Base-by-base conservation (phyloP, 1,140 invertebrate species). In the Hormaphis cornu region DNA sequence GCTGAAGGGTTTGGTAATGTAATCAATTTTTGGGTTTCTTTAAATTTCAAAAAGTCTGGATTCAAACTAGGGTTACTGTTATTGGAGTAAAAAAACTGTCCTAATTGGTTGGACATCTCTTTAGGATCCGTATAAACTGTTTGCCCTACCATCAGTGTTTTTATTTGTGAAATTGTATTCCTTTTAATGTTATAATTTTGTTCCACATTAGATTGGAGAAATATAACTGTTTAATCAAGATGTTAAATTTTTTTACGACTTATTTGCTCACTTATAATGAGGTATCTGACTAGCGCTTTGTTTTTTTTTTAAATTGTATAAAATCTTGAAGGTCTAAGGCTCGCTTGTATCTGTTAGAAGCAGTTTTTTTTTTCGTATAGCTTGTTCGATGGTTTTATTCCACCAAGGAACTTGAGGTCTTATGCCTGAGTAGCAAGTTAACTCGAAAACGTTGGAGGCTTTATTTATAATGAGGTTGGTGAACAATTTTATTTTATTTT, bases 401-500 rank as follows among this genome's bases (percentile, higher is more conserved):
- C 53, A 58, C 53, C 53, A 58, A 58, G 53, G 53, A 28, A 58
- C 53, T 30, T 24, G 26, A 44, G 40, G 40, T 44, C 40, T 44
- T 14, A 8, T 44, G 5, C 40, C 40, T 8, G 40, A 44, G 40
- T 44, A 44, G 14, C 40, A 8, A 44, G 40, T 44, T 44, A 44
- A 44, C 14, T 44, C 40, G n/a, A 44, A 44, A 37, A 37, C 35
- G 35, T 37, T 14, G 35, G 20, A 24, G 20, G n/a, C 52, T 20
- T 18, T 54, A 12, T 30, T 18, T 30, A 48, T 22, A 63, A 63
- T 46, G 12, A 63, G 42, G 22, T 48, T 16, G 22, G 40, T 42
- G 59, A 30, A 63, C 18, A 18, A 24, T 44, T 63, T 44, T 24
- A 26, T 63, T 16, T 42, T 30, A 9, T 30, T 28, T 26, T 63